phyloP scores from a whole-genome alignment of 2,113 vertebrate genomes.

The Naja naja region DNA sequence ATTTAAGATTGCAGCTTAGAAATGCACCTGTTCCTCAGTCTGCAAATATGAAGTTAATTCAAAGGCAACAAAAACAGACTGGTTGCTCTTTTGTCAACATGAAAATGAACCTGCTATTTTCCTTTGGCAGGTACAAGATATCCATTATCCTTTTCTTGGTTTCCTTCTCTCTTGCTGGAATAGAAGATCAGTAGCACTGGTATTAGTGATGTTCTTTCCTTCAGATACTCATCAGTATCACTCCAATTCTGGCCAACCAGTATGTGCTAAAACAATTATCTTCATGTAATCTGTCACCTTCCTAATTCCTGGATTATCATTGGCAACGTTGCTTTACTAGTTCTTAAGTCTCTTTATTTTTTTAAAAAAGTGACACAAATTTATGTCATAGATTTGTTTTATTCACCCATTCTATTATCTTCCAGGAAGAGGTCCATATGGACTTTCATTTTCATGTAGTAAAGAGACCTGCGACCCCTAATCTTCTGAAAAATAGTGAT shows the following conservation, averaged over 20 bases:
- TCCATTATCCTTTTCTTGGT: neutral
- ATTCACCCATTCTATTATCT: neutral
- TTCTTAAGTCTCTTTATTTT: neutral
- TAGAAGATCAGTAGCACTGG: neutral
- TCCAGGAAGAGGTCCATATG: neutral
- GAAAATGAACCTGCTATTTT: neutral
- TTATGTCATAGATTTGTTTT: neutral
- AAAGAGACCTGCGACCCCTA: neutral
- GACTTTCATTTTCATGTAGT: neutral
- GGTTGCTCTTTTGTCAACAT: neutral
- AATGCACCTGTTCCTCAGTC: neutral
- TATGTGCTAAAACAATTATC: neutral
- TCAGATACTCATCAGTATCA: neutral
- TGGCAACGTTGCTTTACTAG: neutral
- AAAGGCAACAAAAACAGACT: neutral
- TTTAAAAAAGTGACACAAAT: neutral
- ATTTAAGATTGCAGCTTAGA: neutral
- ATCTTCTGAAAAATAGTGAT: neutral
- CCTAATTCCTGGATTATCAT: neutral
- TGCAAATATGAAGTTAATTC: neutral
- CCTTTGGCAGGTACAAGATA: neutral
- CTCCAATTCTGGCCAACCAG: neutral
- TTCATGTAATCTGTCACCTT: neutral
- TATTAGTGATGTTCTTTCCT: neutral
- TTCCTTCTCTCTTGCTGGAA: neutral